Evolutionary conservation across 2,888 invertebrate genomes (phyloP), one percentile per base, ranked within the genome.

Genomic region (Hyles lineata): DNA sequence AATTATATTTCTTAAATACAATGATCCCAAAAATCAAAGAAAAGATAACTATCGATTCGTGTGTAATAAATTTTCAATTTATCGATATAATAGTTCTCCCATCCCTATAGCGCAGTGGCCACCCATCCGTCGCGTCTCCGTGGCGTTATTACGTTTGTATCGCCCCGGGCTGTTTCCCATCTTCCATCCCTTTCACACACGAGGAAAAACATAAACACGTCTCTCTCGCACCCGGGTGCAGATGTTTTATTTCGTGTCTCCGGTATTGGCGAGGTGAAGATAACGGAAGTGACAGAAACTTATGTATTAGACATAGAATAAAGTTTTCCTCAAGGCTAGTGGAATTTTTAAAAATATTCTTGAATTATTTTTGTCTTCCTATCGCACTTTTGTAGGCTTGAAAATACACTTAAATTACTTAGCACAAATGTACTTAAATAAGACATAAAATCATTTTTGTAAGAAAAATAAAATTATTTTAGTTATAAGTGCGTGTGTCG

Each of bases 131-230:
- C 23, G 35, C 29, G 25, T 72, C 55, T 50, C 55, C 55, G 55
- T 35, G 32, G 35, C 79, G 84, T 88, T 90, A 90, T 90, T 90
- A 85, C 86, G 78, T 82, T 86, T 85, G 80, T 81, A 80, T 78
- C 78, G 85, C 89, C 86, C 74, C 80, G 73, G 83, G 89, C 88
- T 67, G 81, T 79, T 82, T 80, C 82, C 78, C 74, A 80, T 77
- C 73, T 73, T 11, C 6, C 73, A 72, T 77, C 76, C 78, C 79
- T 79, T 79, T 74, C 79, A 76, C 73, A 75, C 82, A 73, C 77
- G 71, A 74, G 67, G 43, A 15, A n/a, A 43, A 21, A 63, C 21
- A 21, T 63, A 21, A 23, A 11, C 5, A 43, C 15, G 15, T 63
- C 21, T 5, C 43, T 21, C 1, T 63, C 55, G 5, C 55, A 55